Conservation (phyloP, 2,888 invertebrate genomes). For the Barypeithes pellucidus region DNA sequence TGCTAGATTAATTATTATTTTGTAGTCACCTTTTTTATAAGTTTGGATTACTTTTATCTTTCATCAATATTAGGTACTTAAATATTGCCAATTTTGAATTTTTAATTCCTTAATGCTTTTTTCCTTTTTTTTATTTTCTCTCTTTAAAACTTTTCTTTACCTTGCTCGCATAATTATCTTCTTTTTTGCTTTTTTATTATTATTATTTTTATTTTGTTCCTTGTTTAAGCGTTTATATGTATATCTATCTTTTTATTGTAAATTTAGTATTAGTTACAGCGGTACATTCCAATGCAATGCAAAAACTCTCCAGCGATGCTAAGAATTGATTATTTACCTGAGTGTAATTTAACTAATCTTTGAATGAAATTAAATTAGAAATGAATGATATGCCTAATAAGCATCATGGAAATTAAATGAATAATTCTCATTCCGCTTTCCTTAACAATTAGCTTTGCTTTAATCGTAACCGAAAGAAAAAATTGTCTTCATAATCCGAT, state of each 20-base stretch:
- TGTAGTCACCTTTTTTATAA: no score
- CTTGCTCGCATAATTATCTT: neutral
- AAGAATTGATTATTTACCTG: slow-evolving; percentile 5
- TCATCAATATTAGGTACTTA: no score
- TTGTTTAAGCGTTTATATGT: no score
- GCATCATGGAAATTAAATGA: slow-evolving; percentile 13
- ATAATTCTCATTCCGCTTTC: slow-evolving; percentile 11
- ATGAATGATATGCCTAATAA: slow-evolving; percentile 19
- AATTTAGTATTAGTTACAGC: neutral
- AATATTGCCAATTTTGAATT: no score
- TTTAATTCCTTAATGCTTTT: no score
- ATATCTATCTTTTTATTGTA: neutral
- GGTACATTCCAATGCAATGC: no score
- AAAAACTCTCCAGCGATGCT: neutral
- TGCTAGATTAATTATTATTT: no score
- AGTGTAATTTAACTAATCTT: slow-evolving; percentile 26
- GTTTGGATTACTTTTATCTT: no score
- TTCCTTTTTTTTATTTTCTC: neutral
- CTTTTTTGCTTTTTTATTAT: neutral
- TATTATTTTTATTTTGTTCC: no score
- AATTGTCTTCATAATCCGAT: neutral
- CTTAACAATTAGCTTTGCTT: slow-evolving; percentile 11
- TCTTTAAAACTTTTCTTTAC: neutral
- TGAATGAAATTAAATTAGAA: slow-evolving; percentile 21
- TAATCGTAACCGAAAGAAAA: neutral